These are phyloP conservation scores for Cepphus grylle DNA, from an alignment of 2,113 vertebrate genomes.

Conservation along the genomic window DNA sequence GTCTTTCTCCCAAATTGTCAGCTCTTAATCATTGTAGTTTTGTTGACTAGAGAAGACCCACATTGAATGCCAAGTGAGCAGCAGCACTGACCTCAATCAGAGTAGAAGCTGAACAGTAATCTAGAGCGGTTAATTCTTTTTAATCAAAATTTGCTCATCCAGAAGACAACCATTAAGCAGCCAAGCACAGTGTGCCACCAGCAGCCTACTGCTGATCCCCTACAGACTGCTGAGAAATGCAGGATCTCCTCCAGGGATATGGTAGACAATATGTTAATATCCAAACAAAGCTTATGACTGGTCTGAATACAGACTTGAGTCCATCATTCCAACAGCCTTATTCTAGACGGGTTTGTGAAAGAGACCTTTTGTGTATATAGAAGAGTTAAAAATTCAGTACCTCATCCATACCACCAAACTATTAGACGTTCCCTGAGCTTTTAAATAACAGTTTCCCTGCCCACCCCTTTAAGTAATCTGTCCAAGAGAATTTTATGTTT, in stretches of 20 bases:
- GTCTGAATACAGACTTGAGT: neutral
- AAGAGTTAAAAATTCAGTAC: neutral
- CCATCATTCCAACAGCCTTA: neutral
- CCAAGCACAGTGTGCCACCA: neutral
- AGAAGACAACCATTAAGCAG: neutral
- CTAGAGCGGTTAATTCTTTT: neutral
- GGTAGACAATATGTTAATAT: neutral
- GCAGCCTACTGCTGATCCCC: neutral
- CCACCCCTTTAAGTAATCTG: neutral
- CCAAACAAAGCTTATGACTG: neutral
- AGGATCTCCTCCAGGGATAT: neutral
- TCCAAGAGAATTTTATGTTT: neutral
- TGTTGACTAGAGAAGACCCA: neutral
- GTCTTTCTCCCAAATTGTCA: neutral
- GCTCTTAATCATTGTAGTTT: neutral
- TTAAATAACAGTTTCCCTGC: neutral
- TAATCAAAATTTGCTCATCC: neutral
- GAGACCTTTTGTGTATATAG: neutral
- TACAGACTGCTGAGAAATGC: neutral
- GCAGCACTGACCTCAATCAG: neutral
- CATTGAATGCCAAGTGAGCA: neutral
- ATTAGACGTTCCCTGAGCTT: neutral
- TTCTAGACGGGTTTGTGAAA: neutral
- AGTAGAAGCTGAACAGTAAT: neutral
- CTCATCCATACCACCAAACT: neutral